These are phyloP conservation scores for Amphimallon solstitiale DNA, from an alignment of 2,888 invertebrate species.

Conservation along the genomic window DNA sequence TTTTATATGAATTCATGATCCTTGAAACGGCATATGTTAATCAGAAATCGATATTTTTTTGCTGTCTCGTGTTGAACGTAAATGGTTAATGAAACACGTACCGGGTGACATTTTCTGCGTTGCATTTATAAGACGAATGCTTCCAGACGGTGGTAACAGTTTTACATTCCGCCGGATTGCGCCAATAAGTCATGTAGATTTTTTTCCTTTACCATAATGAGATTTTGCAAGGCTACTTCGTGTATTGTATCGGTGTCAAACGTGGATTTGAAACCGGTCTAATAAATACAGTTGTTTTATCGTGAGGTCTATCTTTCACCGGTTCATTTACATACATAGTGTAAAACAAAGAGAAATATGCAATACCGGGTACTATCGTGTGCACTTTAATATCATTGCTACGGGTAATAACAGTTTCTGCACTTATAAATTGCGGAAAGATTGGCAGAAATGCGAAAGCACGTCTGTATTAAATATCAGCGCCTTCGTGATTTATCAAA, in stretches of 20 bases:
- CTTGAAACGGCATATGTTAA: too few species aligned
- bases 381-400: not conserved
- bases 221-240: slow-evolving; percentile 27
- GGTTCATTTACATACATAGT: slow-evolving; percentile 24
- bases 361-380: not conserved
- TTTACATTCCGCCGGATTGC: slow-evolving; percentile 23
- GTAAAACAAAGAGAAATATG: slow-evolving; percentile 28
- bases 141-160: not conserved
- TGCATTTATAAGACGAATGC: too few species aligned
- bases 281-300: slow-evolving; percentile 32
- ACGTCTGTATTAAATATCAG: not conserved
- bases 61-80: too few species aligned
- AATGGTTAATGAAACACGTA: too few species aligned
- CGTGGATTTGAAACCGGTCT: slow-evolving; percentile 23
- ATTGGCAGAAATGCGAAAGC: slow-evolving; percentile 5
- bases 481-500: slow-evolving; percentile 3
- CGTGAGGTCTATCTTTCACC: slow-evolving; percentile 27
- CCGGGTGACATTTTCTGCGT: too few species aligned
- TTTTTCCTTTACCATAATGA: slow-evolving; percentile 28
- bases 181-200: slow-evolving; percentile 26
- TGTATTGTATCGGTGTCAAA: slow-evolving; percentile 34
- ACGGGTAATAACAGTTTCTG: not conserved
- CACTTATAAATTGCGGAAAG: not conserved
- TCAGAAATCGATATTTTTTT: too few species aligned
- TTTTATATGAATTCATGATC: too few species aligned